Conservation (phyloP, 2,797 vertebrate species). For the Eremophila alpestris region DNA sequence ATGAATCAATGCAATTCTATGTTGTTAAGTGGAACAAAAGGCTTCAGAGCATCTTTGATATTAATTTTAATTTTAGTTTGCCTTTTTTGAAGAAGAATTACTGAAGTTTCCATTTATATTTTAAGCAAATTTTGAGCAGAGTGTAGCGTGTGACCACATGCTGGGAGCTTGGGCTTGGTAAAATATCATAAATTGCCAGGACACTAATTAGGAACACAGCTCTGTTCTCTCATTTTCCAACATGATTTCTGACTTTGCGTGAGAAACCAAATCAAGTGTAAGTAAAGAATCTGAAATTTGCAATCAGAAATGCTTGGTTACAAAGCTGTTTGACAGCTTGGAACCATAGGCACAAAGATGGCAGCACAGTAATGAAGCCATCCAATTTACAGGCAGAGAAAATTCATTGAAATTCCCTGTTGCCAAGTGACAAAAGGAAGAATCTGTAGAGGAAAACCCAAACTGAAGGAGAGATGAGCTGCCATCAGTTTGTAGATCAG, state of each 20-base stretch:
- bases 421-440: neutral
- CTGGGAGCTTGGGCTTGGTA: neutral
- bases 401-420: neutral
- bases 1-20: neutral
- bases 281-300: neutral
- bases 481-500: neutral
- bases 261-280: conserved; percentile 1
- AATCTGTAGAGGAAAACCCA: neutral
- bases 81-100: neutral
- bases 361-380: neutral
- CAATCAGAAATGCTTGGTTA: neutral
- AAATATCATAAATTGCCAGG: neutral
- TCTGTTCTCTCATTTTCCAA: neutral
- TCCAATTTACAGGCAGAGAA: neutral
- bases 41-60: neutral
- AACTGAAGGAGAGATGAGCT: neutral
- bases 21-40: neutral
- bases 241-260: neutral
- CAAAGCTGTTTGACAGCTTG: neutral
- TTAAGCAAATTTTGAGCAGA: neutral
- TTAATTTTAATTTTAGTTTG: neutral
- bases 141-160: neutral
- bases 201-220: neutral
- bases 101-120: neutral
- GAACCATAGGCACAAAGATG: neutral